Base-by-base conservation (phyloP, 2,888 invertebrate species). In the Ceramica pisi region DNA sequence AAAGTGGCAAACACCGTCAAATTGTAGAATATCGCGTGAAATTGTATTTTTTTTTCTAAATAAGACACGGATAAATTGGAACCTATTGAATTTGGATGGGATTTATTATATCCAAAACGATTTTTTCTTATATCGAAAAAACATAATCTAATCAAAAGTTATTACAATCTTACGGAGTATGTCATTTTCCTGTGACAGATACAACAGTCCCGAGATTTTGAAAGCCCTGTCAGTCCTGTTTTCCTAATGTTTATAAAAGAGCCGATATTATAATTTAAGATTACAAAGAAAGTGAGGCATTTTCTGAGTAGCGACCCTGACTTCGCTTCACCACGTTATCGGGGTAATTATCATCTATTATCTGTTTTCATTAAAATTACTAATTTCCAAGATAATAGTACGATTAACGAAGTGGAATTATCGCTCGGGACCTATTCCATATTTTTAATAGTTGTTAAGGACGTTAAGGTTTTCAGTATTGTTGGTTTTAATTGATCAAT, bases 401-500 rank as follows among this genome's bases (percentile, higher is more conserved):
- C 38, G 63, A 71, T 63, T 74, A 63, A 19, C 38, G 26, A 9
- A 46, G 44, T 55, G 38, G 31, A 69, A 69, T 50, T 19, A 57
- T 19, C 44, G 23, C 35, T 19, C 12, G 46, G 14, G 51, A 65
- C 9, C 59, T 31, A 46, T 51, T 75, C 8, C 2, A 23, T 31
- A 46, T 44, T 57, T 48, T 56, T 0, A 38, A 57, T 31, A 21
- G 31, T 9, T 19, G 14, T 21, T 21, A 61, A 48, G 16, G 31
- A 6, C 10, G 14, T 21, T 21, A 61, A 48, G 16, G 26, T 60
- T 21, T 35, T n/a, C 14, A 75, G 41, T 8, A 31, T 53, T 38
- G 7, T 8, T 62, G 46, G 9, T 53, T 70, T 31, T 59, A 70
- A 77, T 70, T 78, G 57, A 71, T 57, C 19, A 35, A 48, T 78